Evolutionary conservation across 2,888 invertebrate genomes (phyloP), one percentile per base, ranked within the genome.

Genomic region (Drosophila testacea): DNA sequence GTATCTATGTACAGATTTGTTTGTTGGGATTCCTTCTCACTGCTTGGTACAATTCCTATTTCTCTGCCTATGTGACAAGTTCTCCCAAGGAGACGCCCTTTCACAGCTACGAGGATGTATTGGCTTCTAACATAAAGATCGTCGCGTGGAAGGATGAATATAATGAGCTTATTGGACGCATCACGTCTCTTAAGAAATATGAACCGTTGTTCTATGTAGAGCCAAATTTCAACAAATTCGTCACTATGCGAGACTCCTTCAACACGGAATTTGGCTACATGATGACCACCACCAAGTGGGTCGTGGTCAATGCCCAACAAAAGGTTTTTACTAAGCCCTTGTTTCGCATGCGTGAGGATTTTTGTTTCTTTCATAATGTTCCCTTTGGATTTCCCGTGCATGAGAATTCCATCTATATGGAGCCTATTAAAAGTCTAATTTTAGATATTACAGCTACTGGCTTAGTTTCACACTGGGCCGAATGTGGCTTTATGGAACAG

Each of bases 61-160:
- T 91, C 54, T 89, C 91, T 5, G 83, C 91, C 0, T 91, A 85
- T 59, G 81, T 91, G 7, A 91, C 90, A 1, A 89, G 79, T n/a
- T 74, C 86, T 0, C 91, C 91, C 0, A 91, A 90, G 42, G 69
- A 77, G 34, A 4, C 70, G 3, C 77, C 83, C 0, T 75, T 81
- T 1, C 75, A 57, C 3, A 76, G 64, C 11, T 90, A 79, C 10
- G 90, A 91, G 30, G 91, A 91, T 52, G 67, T 91, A 0, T 47
- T 85, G n/a, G 65, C 66, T 0, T 88, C 90, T 0, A 69, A 73
- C 0, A 6, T 79, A 1, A 90, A 90, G 44, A 57, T 91, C 0
- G 73, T 77, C 2, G 76, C 82, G 9, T 85, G 81, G 77, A 16
- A 59, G 16, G 60, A 74, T 0, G 91, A 91, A 60, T 90, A 84